Base-by-base conservation (phyloP, 2,797 vertebrate species). In the Chlorospingus flavigularis region DNA sequence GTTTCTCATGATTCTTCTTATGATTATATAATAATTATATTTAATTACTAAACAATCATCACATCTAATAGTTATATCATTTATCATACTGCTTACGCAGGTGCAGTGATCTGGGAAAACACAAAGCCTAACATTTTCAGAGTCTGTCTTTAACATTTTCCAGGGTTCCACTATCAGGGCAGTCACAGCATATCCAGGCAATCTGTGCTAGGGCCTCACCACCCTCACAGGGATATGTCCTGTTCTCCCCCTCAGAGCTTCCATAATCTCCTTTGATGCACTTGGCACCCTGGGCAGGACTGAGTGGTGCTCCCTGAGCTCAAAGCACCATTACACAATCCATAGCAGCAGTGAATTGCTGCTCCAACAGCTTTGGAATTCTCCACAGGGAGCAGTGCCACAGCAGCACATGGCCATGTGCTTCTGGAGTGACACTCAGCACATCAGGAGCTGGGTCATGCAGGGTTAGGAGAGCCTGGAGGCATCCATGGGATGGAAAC, bases 401-500 rank as follows among this genome's bases (percentile, higher is more conserved):
- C 72, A 30, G 82, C 55, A 70, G 50, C 31, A n/a, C 0, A 0
- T 0, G 2, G 53, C 48, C 30, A 5, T 3, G 8, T 31, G n/a
- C 42, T 17, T 10, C 63, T 6, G 1, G 28, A 23, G 30, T 53
- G 66, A 39, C 53, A 40, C 1, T 1, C 47, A 39, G 66, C 62
- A 15, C 1, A 0, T 18, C 74, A 70, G 2, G 4, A 74, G 24
- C 55, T 16, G 53, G 78, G 48, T 89, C 37, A 9, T 7, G 3
- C 0, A 0, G 30, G 62, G 75, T 67, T 31, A 42, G 45, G 53
- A 87, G 37, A 71, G 78, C 88, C 62, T 39, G 5, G 14, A 76
- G 82, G 37, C n/a, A 50, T 13, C 81, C 24, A 2, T 2, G n/a
- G 37, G 78, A 62, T 43, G 37, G 33, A 67, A 85, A 75, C 50